These are phyloP conservation scores for Grapholita molesta DNA, from an alignment of 1,140 invertebrate species.

Conservation along the genomic window DNA sequence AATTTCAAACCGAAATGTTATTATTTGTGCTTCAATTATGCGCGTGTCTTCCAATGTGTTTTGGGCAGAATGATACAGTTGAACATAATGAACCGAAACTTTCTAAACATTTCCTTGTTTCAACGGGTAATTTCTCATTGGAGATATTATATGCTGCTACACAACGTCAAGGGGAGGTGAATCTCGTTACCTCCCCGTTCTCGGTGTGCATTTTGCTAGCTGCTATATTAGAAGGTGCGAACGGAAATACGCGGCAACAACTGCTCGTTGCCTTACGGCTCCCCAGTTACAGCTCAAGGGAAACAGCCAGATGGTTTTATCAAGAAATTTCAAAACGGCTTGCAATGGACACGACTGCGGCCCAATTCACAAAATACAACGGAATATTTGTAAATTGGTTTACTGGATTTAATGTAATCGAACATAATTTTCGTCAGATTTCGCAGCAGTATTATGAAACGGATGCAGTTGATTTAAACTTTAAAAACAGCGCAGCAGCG, in stretches of 20 bases:
- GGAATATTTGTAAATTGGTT: slow-evolving; percentile 50
- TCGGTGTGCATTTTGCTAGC: slow-evolving; percentile 75
- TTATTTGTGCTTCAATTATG: neutral
- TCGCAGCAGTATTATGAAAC: slow-evolving; percentile 76
- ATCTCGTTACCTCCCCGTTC: slow-evolving; percentile 71
- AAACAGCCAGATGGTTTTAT: slow-evolving; percentile 45
- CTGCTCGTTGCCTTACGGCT: slow-evolving; percentile 57
- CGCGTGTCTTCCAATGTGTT: neutral
- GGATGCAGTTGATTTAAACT: slow-evolving; percentile 80
- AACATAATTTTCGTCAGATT: slow-evolving; percentile 43
- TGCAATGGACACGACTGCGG: slow-evolving; percentile 55
- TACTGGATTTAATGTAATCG: slow-evolving; percentile 32
- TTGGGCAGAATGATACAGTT: neutral
- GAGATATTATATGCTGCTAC: slow-evolving; percentile 57
- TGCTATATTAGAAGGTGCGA: slow-evolving; percentile 75
- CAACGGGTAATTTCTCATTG: slow-evolving; percentile 64
- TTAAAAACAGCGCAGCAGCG: slow-evolving; percentile 72
- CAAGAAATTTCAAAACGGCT: slow-evolving; percentile 52
- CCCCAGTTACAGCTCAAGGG: slow-evolving; percentile 21
- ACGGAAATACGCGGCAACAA: slow-evolving; percentile 54
- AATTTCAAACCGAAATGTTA: neutral
- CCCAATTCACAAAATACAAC: slow-evolving; percentile 55
- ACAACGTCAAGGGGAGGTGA: slow-evolving; percentile 32
- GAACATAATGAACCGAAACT: neutral
- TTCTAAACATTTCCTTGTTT: slow-evolving; percentile 43